These are phyloP conservation scores for Rhingia rostrata DNA, from an alignment of 2,888 invertebrate species.

Conservation along the genomic window DNA sequence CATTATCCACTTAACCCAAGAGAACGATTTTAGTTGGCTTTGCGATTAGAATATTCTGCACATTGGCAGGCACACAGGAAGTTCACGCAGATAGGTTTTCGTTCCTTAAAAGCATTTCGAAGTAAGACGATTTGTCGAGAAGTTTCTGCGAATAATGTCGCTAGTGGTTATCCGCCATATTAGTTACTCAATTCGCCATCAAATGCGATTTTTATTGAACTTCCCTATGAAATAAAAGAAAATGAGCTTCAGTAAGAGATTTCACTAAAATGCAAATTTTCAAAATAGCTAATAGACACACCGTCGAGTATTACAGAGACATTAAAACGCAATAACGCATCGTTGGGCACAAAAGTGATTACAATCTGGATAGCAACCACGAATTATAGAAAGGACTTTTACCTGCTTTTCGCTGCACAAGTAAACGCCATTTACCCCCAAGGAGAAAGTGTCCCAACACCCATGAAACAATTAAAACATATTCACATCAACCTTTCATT, in stretches of 20 bases:
- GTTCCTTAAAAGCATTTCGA: conserved; percentile 61
- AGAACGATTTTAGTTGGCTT: conserved; percentile 52
- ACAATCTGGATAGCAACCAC: conserved; percentile 2
- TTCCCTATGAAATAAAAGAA: conserved; percentile 7
- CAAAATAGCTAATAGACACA: background rate
- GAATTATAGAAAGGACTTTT: too few relatives aligned
- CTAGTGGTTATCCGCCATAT: conserved; percentile 49
- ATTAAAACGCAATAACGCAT: conserved; percentile 31
- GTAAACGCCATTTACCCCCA: background rate
- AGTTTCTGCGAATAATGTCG: conserved; percentile 28
- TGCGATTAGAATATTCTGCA: conserved; percentile 33
- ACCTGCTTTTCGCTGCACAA: background rate
- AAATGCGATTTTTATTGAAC: conserved; percentile 65
- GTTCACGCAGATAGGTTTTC: conserved; percentile 31
- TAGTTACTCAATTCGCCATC: conserved; percentile 59
- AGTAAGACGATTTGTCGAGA: conserved; percentile 38
- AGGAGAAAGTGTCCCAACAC: background rate
- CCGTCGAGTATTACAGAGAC: background rate
- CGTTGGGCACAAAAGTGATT: conserved; percentile 30
- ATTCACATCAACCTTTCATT: background rate
- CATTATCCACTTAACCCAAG: conserved; percentile 56
- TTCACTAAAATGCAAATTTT: conserved; percentile 36
- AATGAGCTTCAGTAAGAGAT: background rate
- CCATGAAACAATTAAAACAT: background rate
- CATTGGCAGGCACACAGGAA: conserved; percentile 50